These are phyloP conservation scores for Bombyx huttoni DNA, from an alignment of 2,888 invertebrate species.

Conservation along the genomic window DNA sequence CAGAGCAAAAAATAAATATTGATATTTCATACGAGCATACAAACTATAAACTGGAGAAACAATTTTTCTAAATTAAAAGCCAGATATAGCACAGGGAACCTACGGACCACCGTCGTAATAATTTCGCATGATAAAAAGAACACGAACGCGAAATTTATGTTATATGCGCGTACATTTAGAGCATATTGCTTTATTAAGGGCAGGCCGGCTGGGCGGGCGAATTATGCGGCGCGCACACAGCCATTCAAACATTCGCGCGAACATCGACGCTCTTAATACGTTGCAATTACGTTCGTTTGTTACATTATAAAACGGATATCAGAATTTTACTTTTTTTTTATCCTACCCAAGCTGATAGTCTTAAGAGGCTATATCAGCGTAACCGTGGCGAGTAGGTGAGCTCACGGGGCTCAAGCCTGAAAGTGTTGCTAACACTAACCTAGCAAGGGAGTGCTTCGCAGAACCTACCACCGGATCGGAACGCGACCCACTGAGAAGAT, in stretches of 20 bases:
- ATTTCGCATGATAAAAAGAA: constrained; percentile 63
- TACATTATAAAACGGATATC: constrained; percentile 49
- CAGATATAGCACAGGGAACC: constrained; percentile 40
- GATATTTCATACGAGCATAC: constrained; percentile 33
- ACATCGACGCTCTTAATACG: constrained; percentile 54
- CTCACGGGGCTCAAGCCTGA: too few species aligned
- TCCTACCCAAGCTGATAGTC: too few species aligned
- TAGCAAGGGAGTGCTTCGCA: too few species aligned
- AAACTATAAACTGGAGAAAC: constrained; percentile 35
- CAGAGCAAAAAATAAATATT: constrained; percentile 46
- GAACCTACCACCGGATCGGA: too few species aligned
- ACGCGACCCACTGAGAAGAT: too few species aligned
- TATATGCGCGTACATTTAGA: constrained; percentile 68
- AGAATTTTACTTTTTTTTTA: too few species aligned
- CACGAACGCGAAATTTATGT: constrained; percentile 59
- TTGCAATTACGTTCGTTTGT: constrained; percentile 58
- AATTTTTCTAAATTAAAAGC: constrained; percentile 58
- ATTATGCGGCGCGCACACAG: constrained; percentile 31
- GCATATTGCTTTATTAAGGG: constrained; percentile 69
- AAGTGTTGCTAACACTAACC: too few species aligned
- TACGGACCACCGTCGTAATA: constrained; percentile 61
- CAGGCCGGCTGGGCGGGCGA: constrained; percentile 53
- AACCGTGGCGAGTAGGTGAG: too few species aligned
- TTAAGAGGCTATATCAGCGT: too few species aligned
- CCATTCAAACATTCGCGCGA: constrained; percentile 32